Evolutionary conservation across 2,113 vertebrate species (phyloP), one percentile per base, ranked within the genome.

Genomic region (Fukomys damarensis): DNA sequence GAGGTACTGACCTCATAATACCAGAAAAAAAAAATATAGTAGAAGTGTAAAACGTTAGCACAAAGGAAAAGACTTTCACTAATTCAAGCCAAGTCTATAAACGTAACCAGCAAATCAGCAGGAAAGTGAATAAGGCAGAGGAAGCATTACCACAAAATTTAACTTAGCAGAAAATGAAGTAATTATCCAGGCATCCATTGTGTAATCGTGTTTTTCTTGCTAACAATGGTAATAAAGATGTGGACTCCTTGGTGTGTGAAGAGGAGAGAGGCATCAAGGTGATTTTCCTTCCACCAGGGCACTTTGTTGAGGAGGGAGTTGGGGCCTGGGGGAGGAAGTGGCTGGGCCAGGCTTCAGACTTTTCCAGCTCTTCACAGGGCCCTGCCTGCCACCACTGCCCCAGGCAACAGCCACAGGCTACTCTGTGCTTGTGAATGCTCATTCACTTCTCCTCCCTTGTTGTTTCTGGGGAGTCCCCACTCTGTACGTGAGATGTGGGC

Each of bases 101-200:
- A 30, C 49, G 24, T 52, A 76, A 24, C 0, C 2, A 54, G 58
- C 49, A 59, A 1, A 14, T 46, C 3, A 49, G 63, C 35, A 85
- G 38, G 43, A 59, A 83, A 77, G 61, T 74, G 20, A 92, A 56
- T 61, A 86, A 41, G 22, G 26, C 66, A 70, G 43, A 49, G 26
- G 65, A 70, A 86, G 17, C 49, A 22, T 74, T 61, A 19, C 43
- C 28, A 7, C 30, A 54, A 68, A 88, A 89, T 81, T 81, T 63
- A 76, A 86, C 82, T 35, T 68, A 68, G 30, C 26, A 93, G 82
- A 54, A 93, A 59, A 74, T 19, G 14, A 91, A 76, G 7, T 65
- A 24, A 86, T 86, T 65, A 65, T 17, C 30, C 87, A 81, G 28
- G 4, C 35, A 54, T 84, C 10, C n/a, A 30, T 77, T 94, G 87